A percentile compares a stretch with the other conserved stretches of the same genome.
These are phyloP conservation scores for Orthonychiurus folsomi DNA, from an alignment of 2,888 invertebrate genomes.

Conservation along the genomic window DNA sequence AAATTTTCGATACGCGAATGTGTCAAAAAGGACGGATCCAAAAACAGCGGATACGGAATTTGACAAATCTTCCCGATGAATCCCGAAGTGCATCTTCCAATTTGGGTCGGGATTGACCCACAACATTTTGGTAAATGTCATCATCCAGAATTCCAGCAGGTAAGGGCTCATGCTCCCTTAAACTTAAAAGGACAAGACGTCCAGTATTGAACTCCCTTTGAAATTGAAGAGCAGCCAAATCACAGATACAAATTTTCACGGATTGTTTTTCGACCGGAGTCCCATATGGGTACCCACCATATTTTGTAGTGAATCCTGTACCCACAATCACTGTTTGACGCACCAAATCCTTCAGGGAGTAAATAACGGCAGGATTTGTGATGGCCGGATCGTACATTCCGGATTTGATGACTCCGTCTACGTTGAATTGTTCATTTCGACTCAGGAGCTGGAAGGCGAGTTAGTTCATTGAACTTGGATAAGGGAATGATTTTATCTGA, in stretches of 20 bases:
- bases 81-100: not conserved
- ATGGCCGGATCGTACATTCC: not conserved
- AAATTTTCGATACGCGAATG: slow-evolving; percentile 6
- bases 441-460: not conserved
- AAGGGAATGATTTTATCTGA: not conserved
- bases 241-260: not conserved
- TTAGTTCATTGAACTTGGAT: not conserved
- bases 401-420: not conserved
- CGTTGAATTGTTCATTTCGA: slow-evolving; percentile 5
- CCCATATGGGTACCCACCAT: not conserved
- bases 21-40: not conserved
- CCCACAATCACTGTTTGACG: slow-evolving; percentile 8
- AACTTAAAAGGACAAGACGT: not conserved
- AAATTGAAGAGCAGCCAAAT: slow-evolving; percentile 8
- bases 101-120: not conserved
- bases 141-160: not conserved
- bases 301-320: not conserved
- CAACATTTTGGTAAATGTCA: slow-evolving; percentile 2
- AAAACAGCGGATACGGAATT: not conserved
- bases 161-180: not conserved
- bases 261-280: not conserved
- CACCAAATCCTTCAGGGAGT: slow-evolving; percentile 10
- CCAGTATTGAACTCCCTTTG: not conserved
- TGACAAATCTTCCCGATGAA: not conserved
- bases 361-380: not conserved